Percentiles rank a stretch among this genome's conserved stretches.
Evolutionary conservation across 2,113 vertebrate species (phyloP).

Genomic region (Mustela lutreola): DNA sequence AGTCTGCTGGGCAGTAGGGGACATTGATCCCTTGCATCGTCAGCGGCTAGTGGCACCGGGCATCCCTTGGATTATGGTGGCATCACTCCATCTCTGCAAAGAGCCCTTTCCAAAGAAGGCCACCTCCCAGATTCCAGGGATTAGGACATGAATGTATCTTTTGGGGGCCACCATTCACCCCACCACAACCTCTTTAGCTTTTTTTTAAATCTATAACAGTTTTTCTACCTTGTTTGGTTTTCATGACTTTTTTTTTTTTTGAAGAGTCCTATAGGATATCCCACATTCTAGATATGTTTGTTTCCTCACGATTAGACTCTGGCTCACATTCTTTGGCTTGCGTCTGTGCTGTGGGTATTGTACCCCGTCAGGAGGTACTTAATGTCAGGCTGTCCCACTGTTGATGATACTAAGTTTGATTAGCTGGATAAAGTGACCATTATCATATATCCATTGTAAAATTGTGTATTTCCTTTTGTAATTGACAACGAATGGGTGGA

Average conservation of each 20-base stretch:
- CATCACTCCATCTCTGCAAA: background rate
- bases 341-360: fast-evolving
- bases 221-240: background rate
- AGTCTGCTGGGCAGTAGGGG: background rate
- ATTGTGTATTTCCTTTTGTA: background rate
- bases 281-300: background rate
- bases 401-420: background rate
- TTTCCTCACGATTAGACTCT: background rate
- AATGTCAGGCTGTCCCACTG: background rate
- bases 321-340: background rate
- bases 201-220: background rate
- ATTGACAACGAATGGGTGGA: background rate
- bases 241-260: background rate
- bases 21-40: background rate
- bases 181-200: background rate
- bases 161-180: too few species aligned
- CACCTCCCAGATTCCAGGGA: background rate
- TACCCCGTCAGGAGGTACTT: background rate
- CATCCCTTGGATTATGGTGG: background rate
- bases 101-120: background rate
- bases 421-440: background rate
- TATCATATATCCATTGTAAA: background rate
- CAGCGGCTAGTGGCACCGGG: fast-evolving
- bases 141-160: background rate
- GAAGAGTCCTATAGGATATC: background rate